phyloP scores from a whole-genome alignment of 23 tunicate genomes.

The Oikopleura dioica region DNA sequence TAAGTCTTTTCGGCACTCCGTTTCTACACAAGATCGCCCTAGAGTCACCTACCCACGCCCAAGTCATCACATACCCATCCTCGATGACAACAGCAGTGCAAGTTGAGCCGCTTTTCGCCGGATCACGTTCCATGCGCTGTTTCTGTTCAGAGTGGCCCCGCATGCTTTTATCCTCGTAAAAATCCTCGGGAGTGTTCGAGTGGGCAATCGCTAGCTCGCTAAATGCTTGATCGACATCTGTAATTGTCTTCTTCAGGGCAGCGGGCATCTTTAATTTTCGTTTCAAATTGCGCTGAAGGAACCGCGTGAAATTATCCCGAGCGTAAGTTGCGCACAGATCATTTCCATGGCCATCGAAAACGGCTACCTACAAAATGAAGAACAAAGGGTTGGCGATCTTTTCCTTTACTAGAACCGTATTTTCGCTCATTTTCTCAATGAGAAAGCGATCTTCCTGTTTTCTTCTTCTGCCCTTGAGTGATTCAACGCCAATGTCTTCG shows the following conservation, averaged over 20 bases:
- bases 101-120: not conserved
- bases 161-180: not conserved
- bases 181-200: not conserved
- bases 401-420: not conserved
- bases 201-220: not conserved
- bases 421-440: not conserved
- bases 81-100: not conserved
- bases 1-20: not conserved
- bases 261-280: not conserved
- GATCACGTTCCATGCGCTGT: too few relatives aligned
- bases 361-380: too few relatives aligned
- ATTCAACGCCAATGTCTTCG: not conserved
- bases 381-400: too few relatives aligned
- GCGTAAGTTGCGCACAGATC: not conserved
- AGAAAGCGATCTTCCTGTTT: not conserved
- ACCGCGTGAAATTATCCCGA: not conserved
- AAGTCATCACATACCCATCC: not conserved
- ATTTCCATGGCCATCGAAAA: conserved; percentile 13
- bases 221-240: not conserved
- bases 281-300: not conserved
- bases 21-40: not conserved
- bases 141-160: not conserved
- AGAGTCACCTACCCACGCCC: conserved; percentile 12
- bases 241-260: not conserved
- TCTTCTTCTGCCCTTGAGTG: not conserved